Evolutionary conservation across 2,797 vertebrate genomes (phyloP).

Genomic region (Malacoctenus gilli): DNA sequence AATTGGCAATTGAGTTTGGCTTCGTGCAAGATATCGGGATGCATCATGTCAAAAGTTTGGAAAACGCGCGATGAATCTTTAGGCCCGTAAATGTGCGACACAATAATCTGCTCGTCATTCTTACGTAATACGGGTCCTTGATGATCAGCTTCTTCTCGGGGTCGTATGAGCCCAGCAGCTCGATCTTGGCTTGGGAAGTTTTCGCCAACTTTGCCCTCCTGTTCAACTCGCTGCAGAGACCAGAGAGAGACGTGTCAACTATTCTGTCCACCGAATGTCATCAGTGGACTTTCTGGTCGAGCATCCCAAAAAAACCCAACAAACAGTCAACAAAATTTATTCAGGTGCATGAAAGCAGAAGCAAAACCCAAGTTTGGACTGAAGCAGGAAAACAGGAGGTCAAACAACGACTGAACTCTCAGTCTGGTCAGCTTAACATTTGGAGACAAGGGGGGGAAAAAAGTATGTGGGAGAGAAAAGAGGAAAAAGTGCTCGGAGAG

Average conservation of each 20-base stretch:
- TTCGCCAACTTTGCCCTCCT: slow-evolving; percentile 87
- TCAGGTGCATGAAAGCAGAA: not conserved
- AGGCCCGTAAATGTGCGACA: too few relatives aligned
- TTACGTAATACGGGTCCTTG: slow-evolving; percentile 96
- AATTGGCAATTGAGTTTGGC: too few relatives aligned
- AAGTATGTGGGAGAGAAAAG: slow-evolving; percentile 47
- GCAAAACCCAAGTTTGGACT: not conserved
- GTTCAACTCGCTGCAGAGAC: slow-evolving; percentile 87
- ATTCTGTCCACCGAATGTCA: too few relatives aligned
- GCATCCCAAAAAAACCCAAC: too few relatives aligned
- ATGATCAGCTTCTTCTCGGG: slow-evolving; percentile 93
- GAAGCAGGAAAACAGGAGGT: slow-evolving; percentile 2
- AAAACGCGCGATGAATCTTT: too few relatives aligned
- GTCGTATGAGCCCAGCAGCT: slow-evolving; percentile 94
- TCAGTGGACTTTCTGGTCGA: too few relatives aligned
- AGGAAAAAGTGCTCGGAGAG: slow-evolving; percentile 59
- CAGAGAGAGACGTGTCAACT: too few relatives aligned
- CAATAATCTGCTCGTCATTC: slow-evolving; percentile 58
- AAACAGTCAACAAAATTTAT: too few relatives aligned
- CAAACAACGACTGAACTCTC: slow-evolving; percentile 31
- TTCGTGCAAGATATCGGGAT: too few relatives aligned
- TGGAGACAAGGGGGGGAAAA: slow-evolving; percentile 16
- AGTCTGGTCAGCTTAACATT: slow-evolving; percentile 55
- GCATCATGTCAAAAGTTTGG: too few relatives aligned
- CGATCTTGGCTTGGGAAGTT: slow-evolving; percentile 87